Evolutionary conservation across 2,888 invertebrate genomes (phyloP).

Genomic region (Amphipyra berbera): DNA sequence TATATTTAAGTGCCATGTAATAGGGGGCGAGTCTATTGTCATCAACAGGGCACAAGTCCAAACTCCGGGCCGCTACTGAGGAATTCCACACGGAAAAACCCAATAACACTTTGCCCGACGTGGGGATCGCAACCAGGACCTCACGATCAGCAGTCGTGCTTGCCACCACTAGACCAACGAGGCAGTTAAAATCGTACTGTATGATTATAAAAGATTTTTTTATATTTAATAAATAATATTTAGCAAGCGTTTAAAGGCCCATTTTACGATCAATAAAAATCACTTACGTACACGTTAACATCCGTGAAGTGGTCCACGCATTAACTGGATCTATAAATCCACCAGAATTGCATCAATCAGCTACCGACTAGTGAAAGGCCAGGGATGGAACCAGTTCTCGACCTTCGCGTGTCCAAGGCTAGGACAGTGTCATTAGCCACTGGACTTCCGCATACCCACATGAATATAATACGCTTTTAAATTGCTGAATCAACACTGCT

Average conservation of each 20-base stretch:
- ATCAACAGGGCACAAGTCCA: too few species aligned
- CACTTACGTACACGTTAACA: not conserved
- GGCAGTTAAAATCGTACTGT: too few species aligned
- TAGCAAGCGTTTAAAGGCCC: not conserved
- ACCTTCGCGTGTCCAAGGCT: slow-evolving; percentile 51
- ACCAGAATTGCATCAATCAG: slow-evolving; percentile 24
- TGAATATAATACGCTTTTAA: slow-evolving; percentile 27
- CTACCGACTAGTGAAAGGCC: slow-evolving; percentile 61
- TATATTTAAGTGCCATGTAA: too few species aligned
- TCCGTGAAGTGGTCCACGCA: not conserved
- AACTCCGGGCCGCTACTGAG: too few species aligned
- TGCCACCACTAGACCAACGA: too few species aligned
- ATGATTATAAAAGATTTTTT: not conserved
- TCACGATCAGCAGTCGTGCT: too few species aligned
- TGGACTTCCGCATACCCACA: slow-evolving; percentile 56
- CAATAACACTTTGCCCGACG: too few species aligned
- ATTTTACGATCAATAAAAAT: not conserved
- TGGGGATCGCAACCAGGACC: too few species aligned
- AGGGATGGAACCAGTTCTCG: slow-evolving; percentile 52
- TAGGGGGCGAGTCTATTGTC: too few species aligned
- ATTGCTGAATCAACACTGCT: slow-evolving; percentile 17
- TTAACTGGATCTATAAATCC: slow-evolving; percentile 7
- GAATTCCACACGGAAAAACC: too few species aligned
- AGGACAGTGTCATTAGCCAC: slow-evolving; percentile 41
- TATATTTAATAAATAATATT: not conserved